Evolutionary conservation across 2,797 vertebrate genomes (phyloP).

Genomic region (Emys orbicularis): DNA sequence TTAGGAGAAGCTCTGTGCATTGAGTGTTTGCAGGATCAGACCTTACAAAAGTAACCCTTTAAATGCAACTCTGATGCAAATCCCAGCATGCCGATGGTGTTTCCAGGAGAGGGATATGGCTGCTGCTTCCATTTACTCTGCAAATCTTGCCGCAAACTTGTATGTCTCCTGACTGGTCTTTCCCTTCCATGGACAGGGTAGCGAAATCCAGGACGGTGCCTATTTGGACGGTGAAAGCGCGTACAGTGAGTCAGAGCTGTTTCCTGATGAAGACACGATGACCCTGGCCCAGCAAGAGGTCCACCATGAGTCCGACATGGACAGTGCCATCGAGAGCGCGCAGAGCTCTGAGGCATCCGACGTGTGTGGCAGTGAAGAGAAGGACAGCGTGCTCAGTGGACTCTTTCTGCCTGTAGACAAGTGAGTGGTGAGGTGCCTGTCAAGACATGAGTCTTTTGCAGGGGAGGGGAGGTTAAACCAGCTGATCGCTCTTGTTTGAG

Average conservation of each 20-base stretch:
- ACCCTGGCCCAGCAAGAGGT: conserved; percentile 82
- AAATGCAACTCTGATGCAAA: background rate
- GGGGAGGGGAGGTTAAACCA: background rate
- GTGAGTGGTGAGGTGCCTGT: conserved; percentile 79
- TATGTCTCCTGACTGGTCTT: background rate
- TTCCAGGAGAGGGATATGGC: background rate
- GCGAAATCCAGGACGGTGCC: conserved; percentile 78
- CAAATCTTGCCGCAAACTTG: background rate
- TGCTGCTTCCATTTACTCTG: background rate
- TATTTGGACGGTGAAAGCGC: conserved; percentile 86
- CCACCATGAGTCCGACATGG: conserved; percentile 90
- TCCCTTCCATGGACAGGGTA: conserved; percentile 78
- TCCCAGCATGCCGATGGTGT: background rate
- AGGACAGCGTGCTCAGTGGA: conserved; percentile 83
- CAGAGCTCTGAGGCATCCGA: conserved; percentile 89
- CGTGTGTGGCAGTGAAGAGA: conserved; percentile 81
- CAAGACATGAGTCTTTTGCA: background rate
- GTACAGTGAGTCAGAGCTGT: conserved; percentile 83
- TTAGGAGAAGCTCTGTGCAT: background rate
- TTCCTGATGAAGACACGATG: conserved; percentile 85
- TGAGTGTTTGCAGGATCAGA: background rate
- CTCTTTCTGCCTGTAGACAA: conserved; percentile 91
- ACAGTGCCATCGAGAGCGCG: conserved; percentile 91
- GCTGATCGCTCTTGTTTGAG: background rate
- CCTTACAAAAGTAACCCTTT: background rate